Evolutionary conservation across 92 coral and sea anemone genomes (phyloP).

Genomic region (Actinernus sp.): DNA sequence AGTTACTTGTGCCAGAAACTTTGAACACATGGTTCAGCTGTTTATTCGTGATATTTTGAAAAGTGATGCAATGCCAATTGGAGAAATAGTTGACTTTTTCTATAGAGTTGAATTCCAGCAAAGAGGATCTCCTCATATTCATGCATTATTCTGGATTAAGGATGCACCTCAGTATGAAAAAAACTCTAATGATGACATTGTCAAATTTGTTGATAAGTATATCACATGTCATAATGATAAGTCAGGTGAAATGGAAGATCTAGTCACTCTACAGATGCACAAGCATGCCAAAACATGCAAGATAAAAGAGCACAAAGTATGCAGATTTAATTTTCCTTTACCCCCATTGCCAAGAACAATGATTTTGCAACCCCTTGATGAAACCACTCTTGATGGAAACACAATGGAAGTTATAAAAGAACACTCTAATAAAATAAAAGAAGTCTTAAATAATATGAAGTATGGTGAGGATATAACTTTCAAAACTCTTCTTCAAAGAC

Average conservation of each 20-base stretch:
- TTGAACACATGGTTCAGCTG: constrained; percentile 72
- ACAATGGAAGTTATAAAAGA: constrained; percentile 8
- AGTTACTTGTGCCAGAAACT: constrained; percentile 76
- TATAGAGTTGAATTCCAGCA: constrained; percentile 75
- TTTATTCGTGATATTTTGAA: constrained; percentile 52
- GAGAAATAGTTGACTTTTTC: constrained; percentile 57
- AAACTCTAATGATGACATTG: constrained; percentile 19
- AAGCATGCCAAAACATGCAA: constrained; percentile 75
- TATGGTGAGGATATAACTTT: constrained; percentile 50
- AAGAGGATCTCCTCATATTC: constrained; percentile 70
- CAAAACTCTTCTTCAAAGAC: constrained; percentile 29
- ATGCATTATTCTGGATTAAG: constrained; percentile 60
- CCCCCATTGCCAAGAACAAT: constrained; percentile 61
- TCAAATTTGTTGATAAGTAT: constrained; percentile 60
- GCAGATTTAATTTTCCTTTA: constrained; percentile 70
- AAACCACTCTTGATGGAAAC: constrained; percentile 12
- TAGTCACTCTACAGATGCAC: constrained; percentile 52
- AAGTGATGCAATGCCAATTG: constrained; percentile 51
- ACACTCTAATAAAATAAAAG: constrained; percentile 32
- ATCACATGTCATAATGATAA: constrained; percentile 37
- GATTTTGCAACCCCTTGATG: constrained; percentile 47
- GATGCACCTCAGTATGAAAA: constrained; percentile 49
- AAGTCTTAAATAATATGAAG: constrained; percentile 21
- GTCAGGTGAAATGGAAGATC: constrained; percentile 28
- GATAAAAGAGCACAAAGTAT: constrained; percentile 34